phyloP scores from a whole-genome alignment of 1,140 invertebrate species.

The Euwallacea fornicatus region DNA sequence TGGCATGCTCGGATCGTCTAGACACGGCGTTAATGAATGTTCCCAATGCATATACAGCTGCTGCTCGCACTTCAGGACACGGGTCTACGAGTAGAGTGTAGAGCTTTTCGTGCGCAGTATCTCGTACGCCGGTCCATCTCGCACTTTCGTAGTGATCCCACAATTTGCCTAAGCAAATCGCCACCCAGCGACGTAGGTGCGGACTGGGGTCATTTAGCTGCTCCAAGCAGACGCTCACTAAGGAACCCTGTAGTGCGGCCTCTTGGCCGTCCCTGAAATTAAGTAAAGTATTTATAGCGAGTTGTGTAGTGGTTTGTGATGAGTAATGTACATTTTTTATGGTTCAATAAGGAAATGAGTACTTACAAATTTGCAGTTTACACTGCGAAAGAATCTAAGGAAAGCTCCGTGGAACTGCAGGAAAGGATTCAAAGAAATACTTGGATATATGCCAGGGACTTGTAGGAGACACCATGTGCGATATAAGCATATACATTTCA shows the following conservation, averaged over 20 bases:
- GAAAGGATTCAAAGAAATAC: too few relatives aligned
- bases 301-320: too few relatives aligned
- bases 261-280: slow-evolving; percentile 53
- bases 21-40: slow-evolving; percentile 85
- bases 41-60: slow-evolving; percentile 89
- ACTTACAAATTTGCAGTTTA: too few relatives aligned
- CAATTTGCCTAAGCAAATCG: slow-evolving; percentile 88
- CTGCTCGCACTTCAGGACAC: slow-evolving; percentile 85
- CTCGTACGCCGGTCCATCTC: slow-evolving; percentile 90
- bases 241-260: slow-evolving; percentile 54
- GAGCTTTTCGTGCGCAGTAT: slow-evolving; percentile 93
- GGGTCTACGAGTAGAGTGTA: slow-evolving; percentile 77
- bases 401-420: too few relatives aligned
- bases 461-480: too few relatives aligned
- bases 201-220: slow-evolving; percentile 65
- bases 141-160: slow-evolving; percentile 94
- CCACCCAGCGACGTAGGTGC: slow-evolving; percentile 86
- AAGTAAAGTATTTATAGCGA: too few relatives aligned
- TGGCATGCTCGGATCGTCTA: slow-evolving; percentile 86
- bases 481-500: too few relatives aligned
- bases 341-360: too few relatives aligned
- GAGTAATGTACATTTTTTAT: too few relatives aligned
- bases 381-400: too few relatives aligned
- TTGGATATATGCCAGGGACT: too few relatives aligned
- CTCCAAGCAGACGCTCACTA: slow-evolving; percentile 88